A percentile compares a stretch with the other conserved stretches of the same genome.
Conservation (phyloP, 1,140 invertebrate genomes). For the Homalodisca vitripennis region DNA sequence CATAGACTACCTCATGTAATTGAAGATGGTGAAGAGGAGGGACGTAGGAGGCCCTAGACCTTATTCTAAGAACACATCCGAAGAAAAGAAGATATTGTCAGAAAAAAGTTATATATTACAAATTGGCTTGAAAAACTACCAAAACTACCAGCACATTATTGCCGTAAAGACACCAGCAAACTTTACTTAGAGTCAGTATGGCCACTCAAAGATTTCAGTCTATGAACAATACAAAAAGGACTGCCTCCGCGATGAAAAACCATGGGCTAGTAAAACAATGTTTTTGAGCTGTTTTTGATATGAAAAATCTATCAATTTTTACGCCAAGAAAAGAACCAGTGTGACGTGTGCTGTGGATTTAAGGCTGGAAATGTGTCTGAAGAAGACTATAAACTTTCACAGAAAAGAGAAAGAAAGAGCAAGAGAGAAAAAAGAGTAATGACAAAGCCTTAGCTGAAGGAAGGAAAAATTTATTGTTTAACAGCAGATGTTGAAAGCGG, state of each 20-base stretch:
- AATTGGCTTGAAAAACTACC: constrained; percentile 6
- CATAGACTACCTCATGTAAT: too few species aligned
- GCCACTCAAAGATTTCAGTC: constrained; percentile 6
- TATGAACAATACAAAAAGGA: constrained; percentile 11
- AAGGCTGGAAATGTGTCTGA: constrained; percentile 26
- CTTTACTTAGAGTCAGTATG: constrained; percentile 17
- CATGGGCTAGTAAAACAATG: constrained; percentile 6
- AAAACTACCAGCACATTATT: constrained; percentile 16
- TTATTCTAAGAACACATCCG: neutral
- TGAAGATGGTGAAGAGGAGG: too few species aligned
- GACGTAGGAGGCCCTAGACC: neutral
- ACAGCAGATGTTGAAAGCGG: constrained; percentile 40
- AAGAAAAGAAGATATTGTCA: neutral
- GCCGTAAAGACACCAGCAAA: constrained; percentile 11
- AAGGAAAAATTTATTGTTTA: constrained; percentile 33
- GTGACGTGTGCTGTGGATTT: neutral
- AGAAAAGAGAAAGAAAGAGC: constrained; percentile 19
- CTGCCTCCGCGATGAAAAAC: neutral
- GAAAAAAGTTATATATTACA: neutral
- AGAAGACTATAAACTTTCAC: constrained; percentile 29
- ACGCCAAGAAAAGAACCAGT: neutral
- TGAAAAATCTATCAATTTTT: constrained; percentile 20
- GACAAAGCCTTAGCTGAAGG: constrained; percentile 22
- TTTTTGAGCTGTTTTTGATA: constrained; percentile 28
- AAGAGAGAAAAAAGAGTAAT: constrained; percentile 18